A percentile compares a stretch with the other conserved stretches of the same genome.
Conservation (phyloP, 2,113 vertebrate species). For the Vimba vimba region DNA sequence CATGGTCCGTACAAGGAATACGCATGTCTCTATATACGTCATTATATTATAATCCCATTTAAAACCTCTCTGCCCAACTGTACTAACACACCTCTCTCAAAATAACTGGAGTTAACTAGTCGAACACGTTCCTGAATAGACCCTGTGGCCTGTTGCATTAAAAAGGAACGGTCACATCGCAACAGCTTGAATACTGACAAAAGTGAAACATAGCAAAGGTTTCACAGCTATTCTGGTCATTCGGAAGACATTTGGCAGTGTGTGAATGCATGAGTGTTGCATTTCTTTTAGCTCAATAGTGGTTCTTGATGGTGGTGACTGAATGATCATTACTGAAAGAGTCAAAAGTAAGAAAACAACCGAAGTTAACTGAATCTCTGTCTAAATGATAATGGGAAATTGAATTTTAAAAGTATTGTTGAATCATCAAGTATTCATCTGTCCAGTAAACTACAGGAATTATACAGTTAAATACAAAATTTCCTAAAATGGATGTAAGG, state of each 20-base stretch:
- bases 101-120: conserved; percentile 75
- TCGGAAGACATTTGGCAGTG: conserved; percentile 24
- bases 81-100: conserved; percentile 70
- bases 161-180: conserved; percentile 54
- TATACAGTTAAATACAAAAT: not conserved
- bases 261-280: conserved; percentile 37
- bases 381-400: not conserved
- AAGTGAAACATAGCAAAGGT: conserved; percentile 54
- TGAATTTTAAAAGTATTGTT: not conserved
- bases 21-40: conserved; percentile 69
- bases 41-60: conserved; percentile 79
- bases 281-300: conserved; percentile 6
- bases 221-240: conserved; percentile 54
- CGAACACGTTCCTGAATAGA: conserved; percentile 63
- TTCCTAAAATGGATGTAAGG: not conserved
- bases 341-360: not conserved
- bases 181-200: conserved; percentile 58
- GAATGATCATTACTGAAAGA: not conserved
- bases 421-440: not conserved
- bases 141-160: conserved; percentile 55
- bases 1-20: conserved; percentile 60
- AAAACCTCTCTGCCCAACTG: conserved; percentile 78
- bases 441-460: not conserved
- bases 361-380: conserved; percentile 1
- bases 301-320: not conserved